phyloP scores from a whole-genome alignment of 35 echinoderm and acorn worm genomes.

The Nesometra sesokonis region DNA sequence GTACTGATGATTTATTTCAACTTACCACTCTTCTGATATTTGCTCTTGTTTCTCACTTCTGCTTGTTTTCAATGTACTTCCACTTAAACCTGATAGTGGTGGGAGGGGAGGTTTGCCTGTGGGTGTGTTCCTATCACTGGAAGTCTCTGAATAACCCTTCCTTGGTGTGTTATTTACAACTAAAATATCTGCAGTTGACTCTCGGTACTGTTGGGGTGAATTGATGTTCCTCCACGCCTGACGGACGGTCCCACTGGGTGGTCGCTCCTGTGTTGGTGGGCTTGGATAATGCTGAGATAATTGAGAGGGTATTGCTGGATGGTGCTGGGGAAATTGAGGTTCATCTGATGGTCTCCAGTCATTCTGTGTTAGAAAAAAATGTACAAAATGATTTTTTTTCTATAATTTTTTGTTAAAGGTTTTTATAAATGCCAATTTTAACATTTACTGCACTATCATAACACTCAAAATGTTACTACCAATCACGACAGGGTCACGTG shows the following conservation, averaged over 20 bases:
- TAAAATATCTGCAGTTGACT: neutral
- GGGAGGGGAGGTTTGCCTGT: slow-evolving; percentile 78
- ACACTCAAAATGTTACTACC: no score
- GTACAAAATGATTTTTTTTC: neutral
- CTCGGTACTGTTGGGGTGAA: slow-evolving; percentile 22
- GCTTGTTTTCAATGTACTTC: slow-evolving; percentile 48
- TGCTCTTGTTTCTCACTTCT: slow-evolving; percentile 57
- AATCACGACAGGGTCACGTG: no score
- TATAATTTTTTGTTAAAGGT: no score
- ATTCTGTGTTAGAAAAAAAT: slow-evolving; percentile 22
- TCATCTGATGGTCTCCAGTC: slow-evolving; percentile 69
- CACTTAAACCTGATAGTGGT: slow-evolving; percentile 39
- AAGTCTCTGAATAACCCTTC: neutral
- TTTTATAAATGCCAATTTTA: no score
- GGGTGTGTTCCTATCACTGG: slow-evolving; percentile 3
- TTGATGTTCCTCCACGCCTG: slow-evolving; percentile 74
- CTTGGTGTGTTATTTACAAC: neutral
- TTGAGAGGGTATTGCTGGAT: slow-evolving; percentile 56
- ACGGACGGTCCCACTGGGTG: neutral
- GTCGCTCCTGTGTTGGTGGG: slow-evolving; percentile 27
- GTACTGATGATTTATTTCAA: no score
- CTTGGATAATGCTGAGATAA: neutral
- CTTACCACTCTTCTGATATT: slow-evolving; percentile 91
- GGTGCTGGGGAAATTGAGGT: slow-evolving; percentile 34
- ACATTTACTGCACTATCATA: no score